Base-by-base conservation (phyloP, 2,888 invertebrate species). In the Hartigia nigra region DNA sequence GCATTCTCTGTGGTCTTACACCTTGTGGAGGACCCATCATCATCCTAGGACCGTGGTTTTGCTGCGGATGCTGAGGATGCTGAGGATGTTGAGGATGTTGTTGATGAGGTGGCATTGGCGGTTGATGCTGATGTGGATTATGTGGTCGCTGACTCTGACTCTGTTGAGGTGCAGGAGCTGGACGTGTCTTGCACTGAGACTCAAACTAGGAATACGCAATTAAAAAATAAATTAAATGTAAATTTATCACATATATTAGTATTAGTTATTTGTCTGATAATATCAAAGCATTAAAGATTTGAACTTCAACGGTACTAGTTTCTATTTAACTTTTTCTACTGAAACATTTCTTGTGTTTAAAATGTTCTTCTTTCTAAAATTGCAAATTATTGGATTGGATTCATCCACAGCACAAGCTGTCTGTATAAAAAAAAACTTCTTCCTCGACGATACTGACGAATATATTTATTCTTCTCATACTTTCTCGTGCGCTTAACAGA, bases 121-220 rank as follows among this genome's bases (percentile, higher is more conserved):
- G 92, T 82, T 93, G 93, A 83, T 90, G 93, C 82, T 91, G 92
- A 82, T 92, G 92, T 2, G 92, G 92, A 85, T 95, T 95, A 86
- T 95, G 93, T 36, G 93, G 92, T 81, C 93, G 92, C 90, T 93
- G 93, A 35, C 93, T 93, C 82, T 92, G 92, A 82, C 93, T 93
- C 88, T 91, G 91, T 80, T 95, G 95, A 36, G 95, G 95, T 76
- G 96, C 95, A 74, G 97, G 97, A 32, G 96, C 95, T 39, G 97
- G 96, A 83, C 97, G 94, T 39, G 97, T 97, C 93, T 97, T 97
- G 84, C 97, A 97, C 92, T 97, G 97, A 91, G 97, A 97, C 92
- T 98, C 98, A 92, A 98, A 98, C 93, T 97, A 95, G 91, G 85
- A 87, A 80, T 76, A 85, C 78, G 81, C 76, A 80, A 74, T 39